These are phyloP conservation scores for Cisticola juncidis DNA, from an alignment of 2,113 vertebrate genomes.

Conservation along the genomic window DNA sequence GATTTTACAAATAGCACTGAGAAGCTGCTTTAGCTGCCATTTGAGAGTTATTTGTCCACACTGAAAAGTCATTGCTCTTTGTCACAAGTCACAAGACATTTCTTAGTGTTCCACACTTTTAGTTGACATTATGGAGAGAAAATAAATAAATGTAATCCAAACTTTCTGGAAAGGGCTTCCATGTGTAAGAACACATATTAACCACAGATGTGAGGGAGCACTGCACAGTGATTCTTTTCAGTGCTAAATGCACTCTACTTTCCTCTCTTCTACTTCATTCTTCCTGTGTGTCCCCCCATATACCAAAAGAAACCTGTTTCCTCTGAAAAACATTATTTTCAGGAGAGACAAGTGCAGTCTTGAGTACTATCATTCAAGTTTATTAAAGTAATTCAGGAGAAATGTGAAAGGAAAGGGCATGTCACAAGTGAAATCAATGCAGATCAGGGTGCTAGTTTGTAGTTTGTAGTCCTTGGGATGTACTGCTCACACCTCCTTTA, in stretches of 20 bases:
- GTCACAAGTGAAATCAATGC: neutral
- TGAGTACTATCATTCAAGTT: neutral
- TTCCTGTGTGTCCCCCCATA: neutral
- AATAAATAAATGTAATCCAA: slow-evolving; percentile 9
- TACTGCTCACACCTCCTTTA: neutral
- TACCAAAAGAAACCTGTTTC: neutral
- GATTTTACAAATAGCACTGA: neutral
- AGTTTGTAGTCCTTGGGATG: neutral
- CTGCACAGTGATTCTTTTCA: neutral
- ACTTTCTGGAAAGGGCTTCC: neutral
- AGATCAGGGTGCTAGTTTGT: neutral
- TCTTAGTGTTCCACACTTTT: neutral
- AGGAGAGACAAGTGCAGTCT: neutral
- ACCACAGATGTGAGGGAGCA: neutral
- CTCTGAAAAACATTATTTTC: neutral
- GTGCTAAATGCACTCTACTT: neutral
- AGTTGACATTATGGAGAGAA: slow-evolving; percentile 16
- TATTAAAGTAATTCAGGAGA: neutral
- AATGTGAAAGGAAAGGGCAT: neutral
- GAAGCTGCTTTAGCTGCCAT: slow-evolving; percentile 14
- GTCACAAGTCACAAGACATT: slow-evolving; percentile 10
- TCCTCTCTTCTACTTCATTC: neutral
- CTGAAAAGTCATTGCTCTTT: slow-evolving; percentile 37
- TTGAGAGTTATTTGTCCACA: slow-evolving; percentile 39
- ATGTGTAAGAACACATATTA: neutral